A percentile compares a stretch with the other conserved stretches of the same genome.
These are phyloP conservation scores for Cataglyphis rosenhaueri DNA, from an alignment of 2,888 invertebrate species.

Conservation along the genomic window DNA sequence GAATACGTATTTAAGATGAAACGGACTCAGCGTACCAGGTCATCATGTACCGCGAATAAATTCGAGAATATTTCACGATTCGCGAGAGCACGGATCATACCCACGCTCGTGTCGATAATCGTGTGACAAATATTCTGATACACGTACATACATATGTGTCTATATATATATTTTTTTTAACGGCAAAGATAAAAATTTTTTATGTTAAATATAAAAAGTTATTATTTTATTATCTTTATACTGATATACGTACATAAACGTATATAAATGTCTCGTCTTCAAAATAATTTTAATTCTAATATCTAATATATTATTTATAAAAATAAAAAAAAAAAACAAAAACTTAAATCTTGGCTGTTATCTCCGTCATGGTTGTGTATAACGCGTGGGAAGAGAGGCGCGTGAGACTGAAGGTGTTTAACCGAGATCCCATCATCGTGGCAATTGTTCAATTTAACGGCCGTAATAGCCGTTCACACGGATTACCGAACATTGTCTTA, in stretches of 20 bases:
- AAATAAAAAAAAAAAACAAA: conserved; percentile 1
- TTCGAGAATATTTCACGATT: conserved; percentile 65
- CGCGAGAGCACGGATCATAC: conserved; percentile 57
- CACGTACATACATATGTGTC: no score
- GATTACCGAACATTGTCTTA: conserved; percentile 71
- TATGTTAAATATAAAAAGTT: no score
- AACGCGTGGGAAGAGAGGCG: conserved; percentile 77
- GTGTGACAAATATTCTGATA: conserved; percentile 35
- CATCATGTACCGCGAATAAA: conserved; percentile 67
- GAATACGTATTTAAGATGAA: conserved; percentile 70
- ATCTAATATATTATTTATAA: not conserved
- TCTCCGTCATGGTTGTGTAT: conserved; percentile 31
- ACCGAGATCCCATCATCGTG: conserved; percentile 75
- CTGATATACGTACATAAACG: not conserved
- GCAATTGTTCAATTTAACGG: conserved; percentile 82
- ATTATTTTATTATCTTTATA: no score
- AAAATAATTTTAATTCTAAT: not conserved
- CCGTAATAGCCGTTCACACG: conserved; percentile 72
- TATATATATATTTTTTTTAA: no score
- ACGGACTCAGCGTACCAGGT: conserved; percentile 42
- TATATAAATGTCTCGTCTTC: not conserved
- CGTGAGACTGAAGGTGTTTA: conserved; percentile 76
- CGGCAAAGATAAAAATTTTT: no score
- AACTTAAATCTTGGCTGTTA: conserved; percentile 11
- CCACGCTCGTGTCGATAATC: conserved; percentile 57